Base-by-base conservation (phyloP, 2,888 invertebrate genomes). In the Malthinus seriepunctatus region DNA sequence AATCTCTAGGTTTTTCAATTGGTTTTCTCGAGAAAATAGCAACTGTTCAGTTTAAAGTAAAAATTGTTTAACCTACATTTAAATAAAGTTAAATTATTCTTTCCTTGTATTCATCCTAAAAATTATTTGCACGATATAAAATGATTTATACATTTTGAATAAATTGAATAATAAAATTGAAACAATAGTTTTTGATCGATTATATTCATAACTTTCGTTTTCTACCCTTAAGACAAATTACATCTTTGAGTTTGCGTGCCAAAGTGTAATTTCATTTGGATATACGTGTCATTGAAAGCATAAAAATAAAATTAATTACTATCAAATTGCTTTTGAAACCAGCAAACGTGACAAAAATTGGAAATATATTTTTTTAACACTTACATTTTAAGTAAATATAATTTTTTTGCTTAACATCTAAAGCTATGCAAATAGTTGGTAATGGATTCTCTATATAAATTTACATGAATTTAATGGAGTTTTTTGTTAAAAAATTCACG, bases 221-320 rank as follows among this genome's bases (percentile, higher is more conserved):
- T 45, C 44, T 45, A 52, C 35, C 35, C 45, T 9, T 31, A 52
- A 52, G 52, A 52, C 45, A 45, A 52, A 52, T 52, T 44, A 44
- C 52, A 44, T 45, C 44, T 44, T 52, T 52, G 34, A 45, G 44
- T 52, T 52, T 34, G 52, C 52, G 52, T 52, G 52, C 52, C 23
- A 44, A 52, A 45, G 33, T 44, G 45, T 34, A 52, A 32, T 51
- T 44, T 51, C 51, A 42, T 44, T 52, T 52, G 44, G 23, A 15
- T 52, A 44, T 52, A 42, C 23, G 23, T 52, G 52, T 52, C 52
- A 45, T 52, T 44, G 15, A 44, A 34, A 44, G 52, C 44, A 52
- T 45, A 52, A 52, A 51, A 52, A 52, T 52, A 31, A 52, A 52
- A 52, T 52, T 52, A 52, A 52, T 45, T 52, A 37, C 52, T 9